phyloP scores from a whole-genome alignment of 2,888 invertebrate genomes.

The Lydus trimaculatus region DNA sequence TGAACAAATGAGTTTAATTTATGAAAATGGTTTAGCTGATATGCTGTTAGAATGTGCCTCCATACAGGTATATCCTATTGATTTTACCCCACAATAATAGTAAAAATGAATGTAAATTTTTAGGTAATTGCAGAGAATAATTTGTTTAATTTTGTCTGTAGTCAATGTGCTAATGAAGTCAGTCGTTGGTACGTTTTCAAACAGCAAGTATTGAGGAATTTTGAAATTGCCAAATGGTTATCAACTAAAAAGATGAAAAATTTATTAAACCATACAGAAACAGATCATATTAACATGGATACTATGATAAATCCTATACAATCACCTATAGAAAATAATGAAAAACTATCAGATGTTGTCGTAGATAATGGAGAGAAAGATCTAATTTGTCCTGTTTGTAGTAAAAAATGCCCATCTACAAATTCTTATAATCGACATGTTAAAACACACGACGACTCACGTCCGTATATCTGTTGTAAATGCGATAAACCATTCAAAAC shows the following conservation, averaged over 20 bases:
- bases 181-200: conserved; percentile 43
- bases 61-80: conserved; percentile 37
- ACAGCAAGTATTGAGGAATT: conserved; percentile 38
- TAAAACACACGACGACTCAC: conserved; percentile 37
- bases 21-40: conserved; percentile 40
- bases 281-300: no score
- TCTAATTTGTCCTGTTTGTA: conserved; percentile 33
- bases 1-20: conserved; percentile 41
- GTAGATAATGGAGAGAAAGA: conserved; percentile 12
- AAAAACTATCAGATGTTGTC: background rate
- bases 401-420: conserved; percentile 37
- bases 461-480: conserved; percentile 40
- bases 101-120: conserved; percentile 7
- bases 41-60: conserved; percentile 44
- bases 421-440: conserved; percentile 40
- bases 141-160: conserved; percentile 39
- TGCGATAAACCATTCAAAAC: conserved; percentile 45
- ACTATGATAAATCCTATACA: background rate
- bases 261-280: background rate
- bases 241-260: conserved; percentile 24
- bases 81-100: background rate
- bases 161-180: conserved; percentile 40
- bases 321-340: background rate
- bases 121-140: conserved; percentile 39
- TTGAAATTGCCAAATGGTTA: conserved; percentile 41